Conservation (phyloP, 2,888 invertebrate species). For the Campaea margaritaria region DNA sequence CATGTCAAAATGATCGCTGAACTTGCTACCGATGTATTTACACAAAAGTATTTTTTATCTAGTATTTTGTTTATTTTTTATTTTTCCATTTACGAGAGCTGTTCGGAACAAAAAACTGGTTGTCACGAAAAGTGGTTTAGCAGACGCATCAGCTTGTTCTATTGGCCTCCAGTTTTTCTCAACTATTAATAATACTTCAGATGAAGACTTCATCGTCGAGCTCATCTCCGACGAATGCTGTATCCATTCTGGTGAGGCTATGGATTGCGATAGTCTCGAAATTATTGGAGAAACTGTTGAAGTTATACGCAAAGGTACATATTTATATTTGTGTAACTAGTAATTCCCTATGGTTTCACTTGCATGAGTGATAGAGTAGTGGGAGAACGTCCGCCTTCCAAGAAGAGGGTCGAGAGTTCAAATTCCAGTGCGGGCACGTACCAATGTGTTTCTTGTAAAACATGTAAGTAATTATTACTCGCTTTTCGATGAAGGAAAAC, state of each 20-base stretch:
- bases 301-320: constrained; percentile 57
- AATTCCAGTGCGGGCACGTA: too few species aligned
- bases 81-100: constrained; percentile 21
- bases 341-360: too few species aligned
- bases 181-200: constrained; percentile 61
- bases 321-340: too few species aligned
- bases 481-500: too few species aligned
- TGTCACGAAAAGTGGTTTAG: constrained; percentile 51
- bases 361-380: too few species aligned
- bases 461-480: too few species aligned
- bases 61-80: constrained; percentile 51
- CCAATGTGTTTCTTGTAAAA: too few species aligned
- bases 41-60: constrained; percentile 61
- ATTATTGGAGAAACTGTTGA: constrained; percentile 58
- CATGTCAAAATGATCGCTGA: constrained; percentile 33
- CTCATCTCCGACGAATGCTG: constrained; percentile 68
- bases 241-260: constrained; percentile 46
- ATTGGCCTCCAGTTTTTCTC: constrained; percentile 61
- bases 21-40: constrained; percentile 64
- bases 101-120: constrained; percentile 47
- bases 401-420: too few species aligned
- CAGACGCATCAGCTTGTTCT: constrained; percentile 45
- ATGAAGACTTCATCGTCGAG: constrained; percentile 57
- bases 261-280: constrained; percentile 62
- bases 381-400: too few species aligned